Evolutionary conservation across 1,140 invertebrate genomes (phyloP), one percentile per base, ranked within the genome.

Genomic region (Halotydeus destructor): DNA sequence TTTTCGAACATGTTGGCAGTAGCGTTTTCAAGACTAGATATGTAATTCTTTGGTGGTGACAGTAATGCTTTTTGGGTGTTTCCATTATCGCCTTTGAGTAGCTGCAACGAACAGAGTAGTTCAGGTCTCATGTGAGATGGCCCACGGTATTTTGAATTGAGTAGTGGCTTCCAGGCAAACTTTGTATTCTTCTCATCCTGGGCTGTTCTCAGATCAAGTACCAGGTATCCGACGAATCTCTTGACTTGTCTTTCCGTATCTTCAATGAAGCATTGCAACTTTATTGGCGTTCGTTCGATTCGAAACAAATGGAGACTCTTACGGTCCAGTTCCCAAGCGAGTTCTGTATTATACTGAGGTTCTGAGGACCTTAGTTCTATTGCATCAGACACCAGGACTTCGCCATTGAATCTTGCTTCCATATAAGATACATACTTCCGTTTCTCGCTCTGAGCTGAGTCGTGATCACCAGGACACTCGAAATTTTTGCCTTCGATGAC

Each of bases 241-340:
- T 25, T 49, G 26, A 36, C 23, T 3, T 14, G 9, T 34, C 12
- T 9, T 9, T 40, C 43, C 6, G 21, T 18, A n/a, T 38, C 27
- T 34, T 46, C 31, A 12, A 47, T 5, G 57, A 60, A 66, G 47
- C 57, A 59, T 40, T 63, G 60, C 8, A 66, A 56, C 49, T 66
- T 67, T 16, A 67, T 63, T 11, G 52, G 45, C 9, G 58, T 58
- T 21, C 63, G 53, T 45, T 64, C 60, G 16, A 64, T 50, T 31
- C 60, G 45, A 49, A 65, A 62, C 41, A 63, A 57, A 37, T 64
- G 61, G 8, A 66, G 49, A 24, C 55, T 52, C 49, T 65, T 64
- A 39, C 58, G 61, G 45, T 66, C 60, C 14, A 67, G 44, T 46
- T 65, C 62, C 63, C 65, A 67, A 16, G 63, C 64, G 24, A 67